These are phyloP conservation scores for Echinometra lucunter DNA, from an alignment of 53 echinoderm and acorn worm species.

Conservation along the genomic window DNA sequence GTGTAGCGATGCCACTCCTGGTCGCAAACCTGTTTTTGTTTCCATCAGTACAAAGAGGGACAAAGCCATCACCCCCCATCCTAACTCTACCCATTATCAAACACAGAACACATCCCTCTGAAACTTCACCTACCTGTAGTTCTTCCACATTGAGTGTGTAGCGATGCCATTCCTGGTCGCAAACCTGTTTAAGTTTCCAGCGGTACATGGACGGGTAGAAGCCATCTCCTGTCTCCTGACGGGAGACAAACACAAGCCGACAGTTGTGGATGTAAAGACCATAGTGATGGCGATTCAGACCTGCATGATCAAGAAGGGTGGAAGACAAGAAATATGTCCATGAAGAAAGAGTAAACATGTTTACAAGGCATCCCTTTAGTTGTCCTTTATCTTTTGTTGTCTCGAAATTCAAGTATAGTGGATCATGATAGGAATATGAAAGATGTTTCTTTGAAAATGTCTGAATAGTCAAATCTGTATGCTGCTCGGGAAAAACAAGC, in stretches of 20 bases:
- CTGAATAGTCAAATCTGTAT: too few relatives aligned
- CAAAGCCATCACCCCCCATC: background rate
- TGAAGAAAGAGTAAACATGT: background rate
- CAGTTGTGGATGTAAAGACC: conserved; percentile 98
- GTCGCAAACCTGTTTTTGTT: too few relatives aligned
- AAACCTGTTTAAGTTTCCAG: conserved; percentile 90
- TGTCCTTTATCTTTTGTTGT: too few relatives aligned
- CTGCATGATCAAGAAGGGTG: conserved; percentile 52
- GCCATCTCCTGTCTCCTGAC: conserved; percentile 73
- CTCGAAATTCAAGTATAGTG: too few relatives aligned
- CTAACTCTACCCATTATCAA: background rate
- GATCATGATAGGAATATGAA: too few relatives aligned
- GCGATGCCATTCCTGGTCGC: conserved; percentile 98
- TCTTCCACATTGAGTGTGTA: conserved; percentile 92
- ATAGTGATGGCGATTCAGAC: conserved; percentile 89
- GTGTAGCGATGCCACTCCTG: too few relatives aligned
- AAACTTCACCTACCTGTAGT: conserved; percentile 63
- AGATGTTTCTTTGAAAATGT: too few relatives aligned
- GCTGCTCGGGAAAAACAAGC: too few relatives aligned
- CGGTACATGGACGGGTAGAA: conserved; percentile 91
- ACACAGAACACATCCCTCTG: too few relatives aligned
- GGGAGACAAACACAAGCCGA: conserved; percentile 85
- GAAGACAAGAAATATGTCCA: background rate
- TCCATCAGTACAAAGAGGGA: too few relatives aligned
- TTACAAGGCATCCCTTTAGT: background rate